Evolutionary conservation across 2,888 invertebrate genomes (phyloP).

Genomic region (Apantesis nais): DNA sequence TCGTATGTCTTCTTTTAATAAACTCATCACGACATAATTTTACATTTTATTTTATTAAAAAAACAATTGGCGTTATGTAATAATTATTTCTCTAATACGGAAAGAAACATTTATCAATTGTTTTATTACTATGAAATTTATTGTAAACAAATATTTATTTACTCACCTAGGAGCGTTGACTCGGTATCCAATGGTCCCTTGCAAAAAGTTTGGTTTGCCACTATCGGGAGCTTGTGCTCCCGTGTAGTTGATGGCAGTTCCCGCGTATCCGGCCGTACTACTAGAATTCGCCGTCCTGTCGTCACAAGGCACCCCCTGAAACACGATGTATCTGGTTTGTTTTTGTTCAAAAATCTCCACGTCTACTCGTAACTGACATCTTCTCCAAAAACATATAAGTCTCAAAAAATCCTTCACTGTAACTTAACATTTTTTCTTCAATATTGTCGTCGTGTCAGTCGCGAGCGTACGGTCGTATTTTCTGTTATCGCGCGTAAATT

Average conservation of each 20-base stretch:
- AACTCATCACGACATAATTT: not conserved
- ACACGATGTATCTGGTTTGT: constrained; percentile 70
- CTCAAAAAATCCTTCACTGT: constrained; percentile 30
- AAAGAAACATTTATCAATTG: not conserved
- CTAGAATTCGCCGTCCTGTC: constrained; percentile 89
- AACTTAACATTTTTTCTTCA: constrained; percentile 44
- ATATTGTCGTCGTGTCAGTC: constrained; percentile 60
- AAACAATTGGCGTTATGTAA: not conserved
- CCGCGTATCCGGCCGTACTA: constrained; percentile 87
- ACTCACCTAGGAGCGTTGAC: constrained; percentile 88
- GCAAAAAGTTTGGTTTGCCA: constrained; percentile 81
- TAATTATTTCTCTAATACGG: not conserved
- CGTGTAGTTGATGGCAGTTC: constrained; percentile 74
- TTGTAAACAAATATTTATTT: constrained; percentile 23
- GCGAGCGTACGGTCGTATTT: constrained; percentile 57
- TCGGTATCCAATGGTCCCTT: constrained; percentile 86
- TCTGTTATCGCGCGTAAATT: constrained; percentile 72
- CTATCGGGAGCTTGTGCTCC: constrained; percentile 80
- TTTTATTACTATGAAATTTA: not conserved
- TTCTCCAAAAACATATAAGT: constrained; percentile 25
- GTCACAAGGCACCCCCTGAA: constrained; percentile 89
- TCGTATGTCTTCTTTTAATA: not conserved
- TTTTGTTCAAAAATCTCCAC: constrained; percentile 60
- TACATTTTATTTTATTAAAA: not conserved
- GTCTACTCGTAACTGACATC: constrained; percentile 49